phyloP scores from a whole-genome alignment of 2,888 invertebrate species.

The Lutraria lutraria region DNA sequence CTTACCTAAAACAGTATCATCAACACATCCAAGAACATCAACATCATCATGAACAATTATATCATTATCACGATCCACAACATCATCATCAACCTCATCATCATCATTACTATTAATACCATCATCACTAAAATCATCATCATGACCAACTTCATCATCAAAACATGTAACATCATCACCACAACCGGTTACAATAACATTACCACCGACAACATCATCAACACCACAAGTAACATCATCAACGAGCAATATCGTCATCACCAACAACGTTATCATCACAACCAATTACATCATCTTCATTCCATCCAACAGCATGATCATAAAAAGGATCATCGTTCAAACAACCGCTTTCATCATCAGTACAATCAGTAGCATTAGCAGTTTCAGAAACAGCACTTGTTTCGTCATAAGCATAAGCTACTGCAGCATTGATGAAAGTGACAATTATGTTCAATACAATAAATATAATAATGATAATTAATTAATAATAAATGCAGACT shows the following conservation, averaged over 20 bases:
- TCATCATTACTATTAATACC: neutral
- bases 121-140: neutral
- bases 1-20: neutral
- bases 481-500: no score
- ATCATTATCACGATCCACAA: neutral
- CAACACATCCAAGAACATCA: neutral
- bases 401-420: no score
- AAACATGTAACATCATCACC: no score
- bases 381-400: neutral
- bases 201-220: neutral
- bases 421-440: no score
- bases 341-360: neutral
- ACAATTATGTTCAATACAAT: no score
- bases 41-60: neutral
- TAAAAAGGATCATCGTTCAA: neutral
- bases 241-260: neutral
- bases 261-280: neutral
- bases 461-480: no score
- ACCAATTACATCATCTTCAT: neutral
- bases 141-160: neutral
- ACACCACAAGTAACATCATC: neutral
- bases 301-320: neutral
- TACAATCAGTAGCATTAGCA: neutral
- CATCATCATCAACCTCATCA: neutral
- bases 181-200: neutral